Evolutionary conservation across 2,888 invertebrate species (phyloP), one percentile per base, ranked within the genome.

Genomic region (Cryptus viduatorius): DNA sequence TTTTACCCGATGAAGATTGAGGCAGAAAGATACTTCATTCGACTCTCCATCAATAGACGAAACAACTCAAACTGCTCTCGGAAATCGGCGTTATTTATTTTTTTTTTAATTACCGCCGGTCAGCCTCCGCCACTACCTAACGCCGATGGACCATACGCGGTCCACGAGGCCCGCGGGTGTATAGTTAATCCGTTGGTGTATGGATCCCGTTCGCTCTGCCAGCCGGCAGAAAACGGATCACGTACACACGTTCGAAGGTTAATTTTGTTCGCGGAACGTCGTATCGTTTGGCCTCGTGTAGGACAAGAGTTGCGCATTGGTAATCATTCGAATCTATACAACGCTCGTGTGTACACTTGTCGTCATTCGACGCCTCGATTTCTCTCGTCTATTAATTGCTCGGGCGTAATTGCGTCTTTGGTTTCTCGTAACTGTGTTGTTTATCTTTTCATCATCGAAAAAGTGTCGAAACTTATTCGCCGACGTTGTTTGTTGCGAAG

Each of bases 201-300:
- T 31, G 65, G 53, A 10, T 50, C 24, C 48, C 68, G 61, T 72
- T 50, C 29, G 4, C 61, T 69, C 61, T 79, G 79, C 79, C 79
- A 79, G 59, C 78, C 50, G n/a, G 14, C 24, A 10, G 61, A 42
- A 73, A 73, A 73, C 59, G 46, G 59, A 46, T 24, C 72, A 61
- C 72, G 24, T 61, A 78, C 76, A 78, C 76, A 76, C 67, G 68
- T 68, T 42, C 79, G 83, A 81, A 69, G 84, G 86, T 87, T 81
- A 83, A 80, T 77, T 76, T 72, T 46, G 84, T 84, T 81, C 53
- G 53, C 53, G 16, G 19, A 16, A 16, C 53, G 37, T 37, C 37
- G 37, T 19, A 71, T 61, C 76, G 81, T n/a, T 42, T 75, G 79
- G 46, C 79, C 69, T 65, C 72, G 75, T 67, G 79, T 78, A 72